These are phyloP conservation scores for Megamerina dolium DNA, from an alignment of 2,888 invertebrate genomes.

Conservation along the genomic window DNA sequence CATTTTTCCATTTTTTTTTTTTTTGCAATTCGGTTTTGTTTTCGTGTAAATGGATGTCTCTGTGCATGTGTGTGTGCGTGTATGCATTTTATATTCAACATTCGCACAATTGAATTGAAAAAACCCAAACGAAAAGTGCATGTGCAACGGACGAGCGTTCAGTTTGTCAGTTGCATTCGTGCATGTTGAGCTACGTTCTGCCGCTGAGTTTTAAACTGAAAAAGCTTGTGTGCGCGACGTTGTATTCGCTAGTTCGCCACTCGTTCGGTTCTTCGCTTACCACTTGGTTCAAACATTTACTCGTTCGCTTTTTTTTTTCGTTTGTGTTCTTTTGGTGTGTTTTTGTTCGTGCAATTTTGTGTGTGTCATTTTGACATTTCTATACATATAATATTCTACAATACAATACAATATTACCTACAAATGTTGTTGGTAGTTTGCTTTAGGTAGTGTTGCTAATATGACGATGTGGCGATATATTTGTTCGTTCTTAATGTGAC, in stretches of 20 bases:
- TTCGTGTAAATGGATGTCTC: constrained; percentile 16
- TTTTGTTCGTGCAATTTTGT: background rate
- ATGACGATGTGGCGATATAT: too few relatives aligned
- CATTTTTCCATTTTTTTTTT: constrained; percentile 17
- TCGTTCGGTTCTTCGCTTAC: too few relatives aligned
- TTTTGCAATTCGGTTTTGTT: constrained; percentile 14
- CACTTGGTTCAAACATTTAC: too few relatives aligned
- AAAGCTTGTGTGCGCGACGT: constrained; percentile 3
- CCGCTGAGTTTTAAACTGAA: constrained; percentile 1
- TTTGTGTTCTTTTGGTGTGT: background rate
- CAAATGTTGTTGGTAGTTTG: too few relatives aligned
- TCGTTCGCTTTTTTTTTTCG: constrained; percentile 5
- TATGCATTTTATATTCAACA: constrained; percentile 27
- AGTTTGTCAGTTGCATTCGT: constrained; percentile 26
- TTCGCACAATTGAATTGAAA: constrained; percentile 30
- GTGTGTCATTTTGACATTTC: too few relatives aligned
- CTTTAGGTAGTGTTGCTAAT: too few relatives aligned
- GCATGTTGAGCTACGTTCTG: constrained; percentile 27
- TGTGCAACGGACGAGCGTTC: constrained; percentile 40
- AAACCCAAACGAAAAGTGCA: constrained; percentile 34
- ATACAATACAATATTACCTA: too few relatives aligned
- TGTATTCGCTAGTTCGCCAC: constrained; percentile 5
- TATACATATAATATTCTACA: too few relatives aligned
- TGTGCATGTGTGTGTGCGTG: too few relatives aligned
- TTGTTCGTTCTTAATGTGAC: too few relatives aligned